Evolutionary conservation across 2,113 vertebrate species (phyloP).

Genomic region (Nestor notabilis): DNA sequence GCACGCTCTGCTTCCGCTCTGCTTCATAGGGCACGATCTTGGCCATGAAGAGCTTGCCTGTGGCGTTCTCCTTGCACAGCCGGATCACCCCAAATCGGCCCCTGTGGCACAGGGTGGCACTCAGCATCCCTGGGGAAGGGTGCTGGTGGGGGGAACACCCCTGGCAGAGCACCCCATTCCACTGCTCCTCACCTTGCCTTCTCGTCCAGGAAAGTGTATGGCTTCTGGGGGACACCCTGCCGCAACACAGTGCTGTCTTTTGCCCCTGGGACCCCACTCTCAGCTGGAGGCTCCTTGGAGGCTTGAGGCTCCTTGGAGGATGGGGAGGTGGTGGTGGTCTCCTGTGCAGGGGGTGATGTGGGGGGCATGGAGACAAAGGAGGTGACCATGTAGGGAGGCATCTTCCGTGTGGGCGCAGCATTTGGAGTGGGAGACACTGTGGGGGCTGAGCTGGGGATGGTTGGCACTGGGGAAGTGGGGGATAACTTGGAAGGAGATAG

Average conservation of each 20-base stretch:
- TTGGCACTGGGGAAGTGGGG: background rate
- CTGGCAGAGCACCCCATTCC: accelerated
- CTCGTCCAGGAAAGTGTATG: conserved; percentile 97
- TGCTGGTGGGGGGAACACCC: background rate
- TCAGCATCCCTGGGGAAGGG: background rate
- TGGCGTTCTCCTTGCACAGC: conserved; percentile 93
- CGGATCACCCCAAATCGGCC: conserved; percentile 95
- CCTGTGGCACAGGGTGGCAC: conserved; percentile 50
- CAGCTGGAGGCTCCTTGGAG: conserved; percentile 59
- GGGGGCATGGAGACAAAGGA: conserved; percentile 78
- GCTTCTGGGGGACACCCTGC: conserved; percentile 94
- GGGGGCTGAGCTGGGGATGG: background rate
- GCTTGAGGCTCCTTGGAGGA: conserved; percentile 56
- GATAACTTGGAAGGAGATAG: conserved; percentile 24
- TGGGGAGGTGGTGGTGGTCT: conserved; percentile 17
- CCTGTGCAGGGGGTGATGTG: conserved; percentile 1
- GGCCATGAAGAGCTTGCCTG: conserved; percentile 92
- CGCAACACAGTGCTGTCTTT: conserved; percentile 80
- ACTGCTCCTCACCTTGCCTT: conserved; percentile 86
- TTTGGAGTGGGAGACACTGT: background rate
- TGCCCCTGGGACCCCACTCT: conserved; percentile 64
- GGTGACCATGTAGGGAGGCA: conserved; percentile 73
- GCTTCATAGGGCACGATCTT: conserved; percentile 95
- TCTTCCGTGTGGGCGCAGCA: conserved; percentile 29
- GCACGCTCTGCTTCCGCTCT: conserved; percentile 85